Conservation (phyloP, 2,888 invertebrate species). For the Campoplex nolae region DNA sequence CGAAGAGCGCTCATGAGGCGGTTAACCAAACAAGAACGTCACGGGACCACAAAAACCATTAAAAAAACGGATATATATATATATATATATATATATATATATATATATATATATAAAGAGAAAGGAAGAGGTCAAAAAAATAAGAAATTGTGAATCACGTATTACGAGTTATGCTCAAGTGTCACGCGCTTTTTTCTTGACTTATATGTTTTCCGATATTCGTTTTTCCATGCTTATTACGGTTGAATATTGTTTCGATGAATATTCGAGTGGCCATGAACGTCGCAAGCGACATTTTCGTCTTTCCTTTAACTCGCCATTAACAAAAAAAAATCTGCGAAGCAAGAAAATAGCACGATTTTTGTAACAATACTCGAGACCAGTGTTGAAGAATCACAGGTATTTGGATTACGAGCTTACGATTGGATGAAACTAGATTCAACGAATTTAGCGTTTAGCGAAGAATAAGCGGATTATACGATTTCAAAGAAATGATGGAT, state of each 20-base stretch:
- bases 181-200: conserved; percentile 53
- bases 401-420: background rate
- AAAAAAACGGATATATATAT: conserved; percentile 10
- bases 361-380: background rate
- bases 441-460: background rate
- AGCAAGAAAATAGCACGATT: background rate
- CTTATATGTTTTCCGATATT: conserved; percentile 26
- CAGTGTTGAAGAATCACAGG: background rate
- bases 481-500: conserved; percentile 38
- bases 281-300: background rate
- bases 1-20: conserved; percentile 49
- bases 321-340: background rate
- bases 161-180: conserved; percentile 32
- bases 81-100: too few relatives aligned
- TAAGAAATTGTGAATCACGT: conserved; percentile 12
- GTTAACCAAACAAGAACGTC: conserved; percentile 64
- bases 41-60: conserved; percentile 55
- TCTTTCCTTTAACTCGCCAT: too few relatives aligned
- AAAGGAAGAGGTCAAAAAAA: background rate
- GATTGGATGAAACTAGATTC: background rate
- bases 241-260: background rate
- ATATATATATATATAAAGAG: too few relatives aligned
- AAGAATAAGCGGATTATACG: conserved; percentile 40
- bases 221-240: background rate
- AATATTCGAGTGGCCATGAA: conserved; percentile 9